Evolutionary conservation across 2,888 invertebrate species (phyloP), one percentile per base, ranked within the genome.

Genomic region (Cerceris rybyensis): DNA sequence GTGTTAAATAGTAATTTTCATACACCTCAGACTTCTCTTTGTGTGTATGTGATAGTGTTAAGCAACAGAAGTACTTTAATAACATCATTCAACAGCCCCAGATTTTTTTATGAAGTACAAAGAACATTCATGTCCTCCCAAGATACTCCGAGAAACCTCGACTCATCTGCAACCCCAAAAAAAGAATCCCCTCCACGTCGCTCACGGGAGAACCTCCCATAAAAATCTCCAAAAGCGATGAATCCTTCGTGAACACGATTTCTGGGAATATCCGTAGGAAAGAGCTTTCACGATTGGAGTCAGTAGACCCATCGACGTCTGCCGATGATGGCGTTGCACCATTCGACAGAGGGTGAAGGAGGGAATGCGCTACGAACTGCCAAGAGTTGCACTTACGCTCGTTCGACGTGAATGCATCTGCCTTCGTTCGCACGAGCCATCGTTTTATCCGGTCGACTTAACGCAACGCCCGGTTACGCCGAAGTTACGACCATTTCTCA

Each of bases 381-480:
- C 85, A 85, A 88, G 84, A 83, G 84, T 86, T 85, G 85, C 87
- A 87, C 88, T 87, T 85, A 85, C 81, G 79, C 28, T 72, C 61
- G 60, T 70, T 65, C 69, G 75, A 75, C 82, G 64, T 54, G 74
- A 74, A 81, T 81, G 75, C 79, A 77, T 80, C 78, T 69, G 80
- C 73, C 71, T 77, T 63, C 59, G 72, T 78, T 65, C 77, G 84
- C 84, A 71, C 80, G 84, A 77, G 82, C 81, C 84, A 65, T 81
- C 82, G 58, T 75, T 79, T 81, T 83, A 83, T 80, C 74, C 83
- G 81, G 64, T 79, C 83, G 70, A 71, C 75, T 83, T 78, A 75
- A 73, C 80, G 69, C 80, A 59, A 64, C 81, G 76, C 73, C 66
- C 74, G 75, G 73, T 80, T 82, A 70, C 68, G 80, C 72, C 58